Conservation (phyloP, 2,797 vertebrate genomes). For the Microctenopoma stevenorrisi region DNA sequence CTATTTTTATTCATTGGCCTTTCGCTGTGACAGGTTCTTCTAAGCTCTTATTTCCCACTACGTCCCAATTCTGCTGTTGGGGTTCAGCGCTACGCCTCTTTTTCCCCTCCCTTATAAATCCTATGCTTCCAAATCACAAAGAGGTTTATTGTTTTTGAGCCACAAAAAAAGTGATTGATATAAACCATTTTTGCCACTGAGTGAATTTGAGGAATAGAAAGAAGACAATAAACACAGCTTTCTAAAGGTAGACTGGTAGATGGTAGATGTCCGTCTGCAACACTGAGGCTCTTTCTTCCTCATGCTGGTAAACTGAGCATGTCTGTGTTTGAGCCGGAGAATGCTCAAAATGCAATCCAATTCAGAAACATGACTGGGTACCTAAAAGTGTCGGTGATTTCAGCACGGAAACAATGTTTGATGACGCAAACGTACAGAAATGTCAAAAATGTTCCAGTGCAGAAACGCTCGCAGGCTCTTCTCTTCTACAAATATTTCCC, state of each 20-base stretch:
- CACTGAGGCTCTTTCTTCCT: not conserved
- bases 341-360: conserved; percentile 39
- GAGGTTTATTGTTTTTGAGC: conserved; percentile 43
- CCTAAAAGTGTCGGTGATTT: conserved; percentile 38
- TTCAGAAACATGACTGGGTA: conserved; percentile 24
- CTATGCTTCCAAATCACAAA: conserved; percentile 49
- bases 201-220: conserved; percentile 5
- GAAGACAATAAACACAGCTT: not conserved
- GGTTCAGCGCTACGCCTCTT: conserved; percentile 30
- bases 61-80: conserved; percentile 31
- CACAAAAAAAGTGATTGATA: not conserved
- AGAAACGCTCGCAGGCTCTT: not conserved
- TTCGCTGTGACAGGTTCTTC: conserved; percentile 26
- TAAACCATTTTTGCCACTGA: conserved; percentile 7
- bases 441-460: conserved; percentile 3
- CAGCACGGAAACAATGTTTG: conserved; percentile 48
- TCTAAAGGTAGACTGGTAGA: not conserved
- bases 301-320: conserved; percentile 9
- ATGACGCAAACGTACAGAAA: conserved; percentile 25
- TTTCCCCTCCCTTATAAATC: conserved; percentile 35
- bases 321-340: conserved; percentile 12
- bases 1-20: conserved; percentile 44
- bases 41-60: conserved; percentile 23
- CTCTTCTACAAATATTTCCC: not conserved
- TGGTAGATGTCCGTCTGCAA: conserved; percentile 17